Evolutionary conservation across 2,888 invertebrate species (phyloP), one percentile per base, ranked within the genome.

Genomic region (Anoplius nigerrimus): DNA sequence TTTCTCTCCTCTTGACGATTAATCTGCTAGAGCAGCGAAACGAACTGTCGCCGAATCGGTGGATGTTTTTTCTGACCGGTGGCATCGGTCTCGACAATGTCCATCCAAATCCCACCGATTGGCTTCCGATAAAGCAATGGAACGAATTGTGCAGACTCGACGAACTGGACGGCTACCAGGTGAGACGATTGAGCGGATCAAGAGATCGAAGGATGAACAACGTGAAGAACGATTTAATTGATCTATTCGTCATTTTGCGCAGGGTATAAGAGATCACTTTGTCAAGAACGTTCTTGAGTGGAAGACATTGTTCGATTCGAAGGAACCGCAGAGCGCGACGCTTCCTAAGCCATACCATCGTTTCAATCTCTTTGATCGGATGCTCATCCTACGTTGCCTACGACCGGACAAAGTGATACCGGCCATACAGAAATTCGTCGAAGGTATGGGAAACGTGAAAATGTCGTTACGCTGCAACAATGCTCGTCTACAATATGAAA

Each of bases 21-120:
- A 96, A 96, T 82, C 90, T 94, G 72, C 89, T 94, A 89, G 88
- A 92, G 68, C 92, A 91, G 80, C 74, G 82, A 43, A 91, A 92
- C 18, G 90, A 91, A n/a, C 86, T 90, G 52, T 87, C 95, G 60
- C 88, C 90, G 54, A 87, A 90, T 46, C 94, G 97, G 84, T 97
- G 97, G 93, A 92, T 95, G 90, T 98, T 97, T 88, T 89, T 98
- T 20, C 86, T 98, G 75, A 97, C 96, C 0, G 97, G 97, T 27
- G 97, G 96, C 48, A 92, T 95, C 52, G 94, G 94, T 15, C 89
- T 95, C 58, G 94, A 94, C 76, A 95, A 95, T 90, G 93, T 93
- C 0, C 86, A 93, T 76, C 86, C 90, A 62, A 95, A 94, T 89
- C 95, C 95, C 0, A 89, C 92, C 0, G 87, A 89, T 45, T 96